Evolutionary conservation across 2,113 vertebrate genomes (phyloP), one percentile per base, ranked within the genome.

Genomic region (Antigone vipio): DNA sequence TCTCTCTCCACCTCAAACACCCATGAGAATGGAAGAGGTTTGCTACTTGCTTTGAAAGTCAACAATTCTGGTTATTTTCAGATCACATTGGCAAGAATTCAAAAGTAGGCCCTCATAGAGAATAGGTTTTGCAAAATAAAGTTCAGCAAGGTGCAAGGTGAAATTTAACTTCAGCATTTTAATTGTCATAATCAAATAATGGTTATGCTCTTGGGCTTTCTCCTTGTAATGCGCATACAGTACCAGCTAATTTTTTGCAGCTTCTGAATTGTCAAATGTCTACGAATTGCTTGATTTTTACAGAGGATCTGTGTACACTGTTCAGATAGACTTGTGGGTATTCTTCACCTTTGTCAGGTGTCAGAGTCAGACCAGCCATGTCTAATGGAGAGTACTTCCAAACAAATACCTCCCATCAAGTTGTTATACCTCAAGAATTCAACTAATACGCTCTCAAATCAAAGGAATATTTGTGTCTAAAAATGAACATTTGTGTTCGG

Each of bases 121-220:
- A 83, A 58, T 22, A 53, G 4, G 7, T 85, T 85, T 91, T 83
- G 22, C 15, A 92, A 93, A 85, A 95, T 47, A 88, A 93, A 93
- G 63, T 93, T 96, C 85, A 95, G 30, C 42, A 66, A 86, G 49
- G 42, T 92, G 30, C 21, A 88, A 60, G 47, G 30, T 96, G 74
- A 95, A 95, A 89, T 96, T 94, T 95, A 85, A 79, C 71, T 93
- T 91, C 7, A 40, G 22, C 5, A 82, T 82, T 93, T 97, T 62
- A 58, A 49, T 73, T 76, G 45, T 50, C 35, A n/a, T 68, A 88
- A 64, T 88, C 66, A 93, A 96, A 93, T 58, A 94, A 52, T 29
- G 26, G 12, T 83, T 53, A 47, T 38, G 16, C 85, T 69, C 55
- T 55, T 66, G 81, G 67, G 58, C 4, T 88, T 95, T 92, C 32